These are phyloP conservation scores for Solea senegalensis DNA, from an alignment of 2,113 vertebrate genomes.

Conservation along the genomic window DNA sequence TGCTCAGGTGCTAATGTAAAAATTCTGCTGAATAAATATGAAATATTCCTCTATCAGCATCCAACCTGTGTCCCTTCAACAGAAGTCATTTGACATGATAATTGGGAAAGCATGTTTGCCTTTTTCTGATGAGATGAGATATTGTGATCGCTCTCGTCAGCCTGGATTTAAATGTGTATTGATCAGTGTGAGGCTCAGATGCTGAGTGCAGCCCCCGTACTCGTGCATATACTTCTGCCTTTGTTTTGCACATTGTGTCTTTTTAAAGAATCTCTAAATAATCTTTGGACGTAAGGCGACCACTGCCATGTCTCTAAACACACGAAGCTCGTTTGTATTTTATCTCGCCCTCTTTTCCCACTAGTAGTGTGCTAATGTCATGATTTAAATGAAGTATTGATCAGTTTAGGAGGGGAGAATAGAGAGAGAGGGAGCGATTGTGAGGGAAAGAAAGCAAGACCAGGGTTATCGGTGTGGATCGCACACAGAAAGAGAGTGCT, in stretches of 20 bases:
- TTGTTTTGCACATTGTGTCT: constrained; percentile 52
- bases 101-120: constrained; percentile 74
- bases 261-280: constrained; percentile 33
- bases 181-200: constrained; percentile 74
- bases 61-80: constrained; percentile 55
- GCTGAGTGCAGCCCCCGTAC: constrained; percentile 61
- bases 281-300: constrained; percentile 33
- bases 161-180: constrained; percentile 83
- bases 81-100: constrained; percentile 75
- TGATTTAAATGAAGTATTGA: constrained; percentile 91
- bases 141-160: constrained; percentile 66
- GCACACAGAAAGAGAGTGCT: constrained; percentile 82
- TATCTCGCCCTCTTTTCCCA: constrained; percentile 69
- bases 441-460: constrained; percentile 86
- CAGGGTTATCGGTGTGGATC: constrained; percentile 85
- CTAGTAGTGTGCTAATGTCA: constrained; percentile 85
- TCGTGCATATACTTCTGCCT: constrained; percentile 67
- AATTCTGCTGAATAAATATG: constrained; percentile 74
- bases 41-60: constrained; percentile 72
- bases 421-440: constrained; percentile 86
- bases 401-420: constrained; percentile 88
- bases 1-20: constrained; percentile 73
- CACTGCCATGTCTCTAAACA: constrained; percentile 40
- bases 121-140: constrained; percentile 74
- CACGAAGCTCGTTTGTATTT: constrained; percentile 62